phyloP scores from a whole-genome alignment of 2,797 vertebrate species.

The Falco concolor region DNA sequence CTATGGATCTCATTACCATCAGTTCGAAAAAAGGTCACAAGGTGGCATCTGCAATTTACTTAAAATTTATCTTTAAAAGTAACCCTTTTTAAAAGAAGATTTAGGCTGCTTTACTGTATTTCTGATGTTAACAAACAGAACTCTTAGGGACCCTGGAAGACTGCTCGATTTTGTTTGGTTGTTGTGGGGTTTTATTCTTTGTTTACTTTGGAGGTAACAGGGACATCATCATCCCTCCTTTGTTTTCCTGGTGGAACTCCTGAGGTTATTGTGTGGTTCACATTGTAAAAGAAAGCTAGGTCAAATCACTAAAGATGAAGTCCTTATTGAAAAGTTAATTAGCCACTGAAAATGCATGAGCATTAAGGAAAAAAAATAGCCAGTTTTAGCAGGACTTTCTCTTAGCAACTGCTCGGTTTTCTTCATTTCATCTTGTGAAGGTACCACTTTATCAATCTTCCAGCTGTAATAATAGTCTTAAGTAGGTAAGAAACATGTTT shows the following conservation, averaged over 20 bases:
- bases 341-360: conserved; percentile 24
- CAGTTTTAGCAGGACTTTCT: background rate
- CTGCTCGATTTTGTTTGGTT: rapidly evolving
- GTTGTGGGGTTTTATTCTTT: background rate
- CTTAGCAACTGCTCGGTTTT: background rate
- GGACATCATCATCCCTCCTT: background rate
- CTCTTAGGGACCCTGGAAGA: background rate
- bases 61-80: background rate
- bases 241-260: background rate
- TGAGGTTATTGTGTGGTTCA: background rate
- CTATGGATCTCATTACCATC: conserved; percentile 20
- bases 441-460: background rate
- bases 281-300: background rate
- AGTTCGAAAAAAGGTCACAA: background rate
- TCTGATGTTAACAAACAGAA: background rate
- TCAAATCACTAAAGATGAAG: conserved; percentile 24
- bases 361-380: background rate
- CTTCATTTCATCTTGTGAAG: background rate
- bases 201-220: background rate
- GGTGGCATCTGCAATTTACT: conserved; percentile 15
- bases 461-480: background rate
- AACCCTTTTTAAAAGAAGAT: background rate
- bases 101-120: background rate
- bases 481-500: background rate
- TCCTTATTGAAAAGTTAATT: conserved; percentile 34